Percentiles rank a stretch among this genome's conserved stretches.
Conservation (phyloP, 2,797 vertebrate genomes). For the Sebastes nivosus region DNA sequence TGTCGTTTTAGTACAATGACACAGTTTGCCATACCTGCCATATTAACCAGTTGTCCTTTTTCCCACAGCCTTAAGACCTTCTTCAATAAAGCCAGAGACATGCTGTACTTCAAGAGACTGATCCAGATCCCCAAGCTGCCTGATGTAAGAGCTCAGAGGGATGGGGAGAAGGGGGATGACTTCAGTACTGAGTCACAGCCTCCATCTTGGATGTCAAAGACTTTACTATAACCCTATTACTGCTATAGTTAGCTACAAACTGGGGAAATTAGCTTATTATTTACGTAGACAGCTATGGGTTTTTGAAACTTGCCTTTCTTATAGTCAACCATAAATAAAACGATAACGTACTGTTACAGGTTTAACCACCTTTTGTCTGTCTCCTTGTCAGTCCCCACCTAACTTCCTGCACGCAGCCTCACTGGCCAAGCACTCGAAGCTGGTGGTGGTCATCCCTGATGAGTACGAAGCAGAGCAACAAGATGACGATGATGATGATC, state of each 20-base stretch:
- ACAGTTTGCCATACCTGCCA: not conserved
- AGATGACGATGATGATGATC: conserved; percentile 90
- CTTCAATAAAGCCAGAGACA: conserved; percentile 94
- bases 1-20: not conserved
- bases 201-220: not conserved
- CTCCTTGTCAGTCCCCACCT: conserved; percentile 86
- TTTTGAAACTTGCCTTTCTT: not conserved
- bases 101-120: conserved; percentile 97
- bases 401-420: conserved; percentile 95
- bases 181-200: too few relatives aligned
- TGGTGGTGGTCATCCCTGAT: conserved; percentile 93
- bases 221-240: not conserved
- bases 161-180: not conserved
- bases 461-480: conserved; percentile 86
- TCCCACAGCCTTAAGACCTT: conserved; percentile 90
- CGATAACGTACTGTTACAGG: not conserved
- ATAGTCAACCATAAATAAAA: not conserved
- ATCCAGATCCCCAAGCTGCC: conserved; percentile 97
- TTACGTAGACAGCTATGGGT: not conserved
- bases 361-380: not conserved
- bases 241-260: not conserved
- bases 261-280: not conserved
- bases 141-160: conserved; percentile 82
- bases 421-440: conserved; percentile 94
- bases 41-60: conserved; percentile 15